Evolutionary conservation across 1,140 invertebrate species (phyloP).

Genomic region (Penaeus chinensis): DNA sequence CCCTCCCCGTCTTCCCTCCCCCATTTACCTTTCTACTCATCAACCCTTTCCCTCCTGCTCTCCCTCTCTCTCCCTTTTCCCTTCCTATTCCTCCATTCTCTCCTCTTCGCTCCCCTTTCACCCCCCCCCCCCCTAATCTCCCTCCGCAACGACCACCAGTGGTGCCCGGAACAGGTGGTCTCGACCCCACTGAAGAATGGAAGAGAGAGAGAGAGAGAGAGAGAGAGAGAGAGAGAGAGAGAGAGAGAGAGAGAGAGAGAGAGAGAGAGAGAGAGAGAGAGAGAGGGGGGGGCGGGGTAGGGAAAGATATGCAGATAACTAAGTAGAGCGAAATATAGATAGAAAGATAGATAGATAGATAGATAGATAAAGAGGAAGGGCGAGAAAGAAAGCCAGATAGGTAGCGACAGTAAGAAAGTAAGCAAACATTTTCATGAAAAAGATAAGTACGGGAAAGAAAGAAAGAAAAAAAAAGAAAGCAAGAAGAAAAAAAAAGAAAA

Average conservation of each 20-base stretch:
- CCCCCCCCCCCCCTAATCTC: not conserved
- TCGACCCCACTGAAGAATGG: not conserved
- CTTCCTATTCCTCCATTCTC: not conserved
- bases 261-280: too few relatives aligned
- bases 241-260: too few relatives aligned
- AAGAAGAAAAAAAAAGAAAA: too few relatives aligned
- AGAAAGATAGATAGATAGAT: too few relatives aligned
- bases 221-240: not conserved
- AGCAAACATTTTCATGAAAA: too few relatives aligned
- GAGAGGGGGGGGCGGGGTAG: not conserved
- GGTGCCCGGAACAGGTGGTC: conserved; percentile 26
- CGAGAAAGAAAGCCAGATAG: too few relatives aligned
- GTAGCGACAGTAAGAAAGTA: too few relatives aligned
- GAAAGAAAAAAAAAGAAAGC: too few relatives aligned
- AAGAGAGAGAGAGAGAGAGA: not conserved
- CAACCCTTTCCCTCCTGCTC: not conserved
- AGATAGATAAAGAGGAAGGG: too few relatives aligned
- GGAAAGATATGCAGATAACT: too few relatives aligned
- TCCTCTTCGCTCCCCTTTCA: not conserved
- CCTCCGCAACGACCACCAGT: not conserved
- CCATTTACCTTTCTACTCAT: not conserved
- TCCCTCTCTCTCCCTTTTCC: not conserved
- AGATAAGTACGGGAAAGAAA: too few relatives aligned
- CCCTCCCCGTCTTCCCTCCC: not conserved
- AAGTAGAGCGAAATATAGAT: not conserved